Conservation (phyloP, 2,888 invertebrate genomes). For the Tetanocera ferruginea region DNA sequence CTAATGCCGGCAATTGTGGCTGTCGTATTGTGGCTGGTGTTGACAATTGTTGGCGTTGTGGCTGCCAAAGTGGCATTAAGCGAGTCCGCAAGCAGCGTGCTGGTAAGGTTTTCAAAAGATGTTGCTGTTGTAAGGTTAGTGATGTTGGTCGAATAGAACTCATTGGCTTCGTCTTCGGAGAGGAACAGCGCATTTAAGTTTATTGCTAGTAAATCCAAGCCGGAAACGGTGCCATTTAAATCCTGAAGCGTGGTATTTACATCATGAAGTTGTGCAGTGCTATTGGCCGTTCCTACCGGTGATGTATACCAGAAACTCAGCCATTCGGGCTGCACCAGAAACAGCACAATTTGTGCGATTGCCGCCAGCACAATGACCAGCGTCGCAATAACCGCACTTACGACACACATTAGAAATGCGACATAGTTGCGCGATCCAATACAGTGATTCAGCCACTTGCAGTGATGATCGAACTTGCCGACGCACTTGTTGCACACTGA, state of each 20-base stretch:
- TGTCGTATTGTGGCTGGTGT: conserved; percentile 70
- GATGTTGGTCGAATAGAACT: conserved; percentile 13
- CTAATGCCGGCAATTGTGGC: conserved; percentile 62
- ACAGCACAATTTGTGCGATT: conserved; percentile 78
- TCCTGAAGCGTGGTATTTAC: not conserved
- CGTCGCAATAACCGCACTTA: conserved; percentile 82
- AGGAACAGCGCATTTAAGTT: conserved; percentile 16
- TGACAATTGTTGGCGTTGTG: conserved; percentile 54
- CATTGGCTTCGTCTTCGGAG: conserved; percentile 32
- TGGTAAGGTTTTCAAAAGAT: conserved; percentile 37
- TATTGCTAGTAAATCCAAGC: not conserved
- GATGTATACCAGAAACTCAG: conserved; percentile 70
- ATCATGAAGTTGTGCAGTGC: conserved; percentile 22
- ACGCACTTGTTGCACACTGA: conserved; percentile 98
- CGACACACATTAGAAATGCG: conserved; percentile 84
- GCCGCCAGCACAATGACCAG: conserved; percentile 79
- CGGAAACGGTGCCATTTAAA: not conserved
- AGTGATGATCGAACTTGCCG: conserved; percentile 95
- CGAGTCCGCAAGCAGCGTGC: conserved; percentile 24
- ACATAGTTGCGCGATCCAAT: conserved; percentile 92
- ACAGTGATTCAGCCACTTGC: conserved; percentile 99
- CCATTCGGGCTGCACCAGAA: conserved; percentile 74
- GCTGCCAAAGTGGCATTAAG: not conserved
- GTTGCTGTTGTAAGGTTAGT: conserved; percentile 4
- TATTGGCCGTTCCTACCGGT: conserved; percentile 17